These are phyloP conservation scores for Acanthurus leucopareius DNA, from an alignment of 2,797 vertebrate genomes.

Conservation along the genomic window DNA sequence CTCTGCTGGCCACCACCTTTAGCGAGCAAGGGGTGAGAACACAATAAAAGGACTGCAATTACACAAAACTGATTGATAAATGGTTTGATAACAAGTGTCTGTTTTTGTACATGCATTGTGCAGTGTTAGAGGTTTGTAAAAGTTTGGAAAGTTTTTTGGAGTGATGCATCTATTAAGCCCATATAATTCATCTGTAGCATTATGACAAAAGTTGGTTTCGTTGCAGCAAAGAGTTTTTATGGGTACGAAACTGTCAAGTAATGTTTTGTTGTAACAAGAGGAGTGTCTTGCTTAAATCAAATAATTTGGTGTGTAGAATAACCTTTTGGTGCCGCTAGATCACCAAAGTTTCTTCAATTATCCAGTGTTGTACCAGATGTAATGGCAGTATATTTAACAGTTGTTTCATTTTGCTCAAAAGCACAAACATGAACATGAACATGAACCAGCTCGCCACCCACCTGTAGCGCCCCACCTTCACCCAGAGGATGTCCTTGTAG, in stretches of 20 bases:
- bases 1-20: conserved; percentile 99
- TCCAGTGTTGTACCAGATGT: too few species aligned
- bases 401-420: too few species aligned
- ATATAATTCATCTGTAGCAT: neutral
- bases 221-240: too few species aligned
- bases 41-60: too few species aligned
- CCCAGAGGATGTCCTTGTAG: conserved; percentile 98
- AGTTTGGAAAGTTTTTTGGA: neutral
- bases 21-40: neutral
- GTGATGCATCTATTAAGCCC: neutral
- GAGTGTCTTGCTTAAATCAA: too few species aligned
- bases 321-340: too few species aligned
- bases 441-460: conserved; percentile 75
- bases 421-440: too few species aligned
- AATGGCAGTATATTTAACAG: neutral
- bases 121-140: neutral
- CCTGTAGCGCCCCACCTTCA: conserved; percentile 98
- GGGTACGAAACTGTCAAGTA: too few species aligned
- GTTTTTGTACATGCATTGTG: neutral
- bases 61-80: neutral
- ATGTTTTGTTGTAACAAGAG: too few species aligned
- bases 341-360: too few species aligned
- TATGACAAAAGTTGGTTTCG: too few species aligned
- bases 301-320: too few species aligned
- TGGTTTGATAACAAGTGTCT: neutral